Conservation (phyloP, 2,888 invertebrate species). For the Ellobium chinense region DNA sequence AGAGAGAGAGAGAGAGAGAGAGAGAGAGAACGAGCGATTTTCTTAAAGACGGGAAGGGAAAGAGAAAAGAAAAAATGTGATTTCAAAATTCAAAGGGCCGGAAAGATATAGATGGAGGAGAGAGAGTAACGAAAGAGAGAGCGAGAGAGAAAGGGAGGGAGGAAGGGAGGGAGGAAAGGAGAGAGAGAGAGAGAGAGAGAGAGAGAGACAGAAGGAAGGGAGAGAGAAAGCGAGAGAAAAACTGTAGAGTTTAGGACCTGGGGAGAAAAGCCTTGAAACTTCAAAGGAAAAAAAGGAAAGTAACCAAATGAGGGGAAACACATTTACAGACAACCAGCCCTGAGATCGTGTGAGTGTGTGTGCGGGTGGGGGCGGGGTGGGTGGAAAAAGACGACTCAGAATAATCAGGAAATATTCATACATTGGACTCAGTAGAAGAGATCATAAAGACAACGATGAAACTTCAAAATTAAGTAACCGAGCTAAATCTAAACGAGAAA, state of each 20-base stretch:
- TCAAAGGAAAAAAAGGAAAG: background rate
- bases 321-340: background rate
- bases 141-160: conserved; percentile 2
- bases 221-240: background rate
- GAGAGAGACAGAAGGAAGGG: background rate
- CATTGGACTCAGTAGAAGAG: too few relatives aligned
- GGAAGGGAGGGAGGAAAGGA: background rate
- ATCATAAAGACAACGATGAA: too few relatives aligned
- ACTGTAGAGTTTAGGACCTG: background rate
- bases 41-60: too few relatives aligned
- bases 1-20: background rate
- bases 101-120: background rate
- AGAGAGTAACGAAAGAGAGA: background rate
- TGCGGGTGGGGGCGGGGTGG: background rate
- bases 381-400: too few relatives aligned
- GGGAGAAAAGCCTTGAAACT: too few relatives aligned
- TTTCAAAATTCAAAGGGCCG: background rate
- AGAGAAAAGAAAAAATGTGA: background rate
- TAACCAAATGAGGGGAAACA: background rate
- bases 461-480: too few relatives aligned
- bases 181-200: background rate
- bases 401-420: too few relatives aligned
- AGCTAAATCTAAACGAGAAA: too few relatives aligned
- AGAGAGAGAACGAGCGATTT: too few relatives aligned
- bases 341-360: background rate